phyloP scores from a whole-genome alignment of 2,113 vertebrate genomes.

The Anguilla rostrata region DNA sequence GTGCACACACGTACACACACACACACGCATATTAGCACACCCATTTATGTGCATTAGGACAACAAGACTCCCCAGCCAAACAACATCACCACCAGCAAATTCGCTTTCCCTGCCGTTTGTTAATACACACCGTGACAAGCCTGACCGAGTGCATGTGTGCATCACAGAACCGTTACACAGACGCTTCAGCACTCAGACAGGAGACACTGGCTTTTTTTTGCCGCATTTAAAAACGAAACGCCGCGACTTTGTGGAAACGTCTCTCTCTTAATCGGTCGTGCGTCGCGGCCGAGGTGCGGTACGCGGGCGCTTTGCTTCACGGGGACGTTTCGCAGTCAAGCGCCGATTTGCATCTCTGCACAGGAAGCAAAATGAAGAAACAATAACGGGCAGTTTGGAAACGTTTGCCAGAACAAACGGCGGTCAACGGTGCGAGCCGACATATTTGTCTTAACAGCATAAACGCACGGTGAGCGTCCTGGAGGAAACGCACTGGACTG shows the following conservation, averaged over 20 bases:
- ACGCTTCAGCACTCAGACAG: constrained; percentile 52
- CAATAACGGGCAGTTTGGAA: background rate
- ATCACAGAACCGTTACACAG: constrained; percentile 64
- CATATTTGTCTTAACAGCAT: background rate
- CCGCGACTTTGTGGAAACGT: background rate
- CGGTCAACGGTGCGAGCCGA: background rate
- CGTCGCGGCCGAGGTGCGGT: background rate
- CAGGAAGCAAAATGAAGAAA: background rate
- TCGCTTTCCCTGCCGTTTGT: constrained; percentile 37
- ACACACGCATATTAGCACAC: constrained; percentile 9
- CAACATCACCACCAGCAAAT: constrained; percentile 35
- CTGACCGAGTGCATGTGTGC: constrained; percentile 21
- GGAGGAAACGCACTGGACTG: constrained; percentile 11
- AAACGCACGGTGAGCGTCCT: background rate
- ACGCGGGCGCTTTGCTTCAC: background rate
- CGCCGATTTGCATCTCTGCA: background rate
- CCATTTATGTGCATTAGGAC: constrained; percentile 44
- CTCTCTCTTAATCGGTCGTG: background rate
- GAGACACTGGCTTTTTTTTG: constrained; percentile 56
- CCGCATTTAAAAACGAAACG: constrained; percentile 39
- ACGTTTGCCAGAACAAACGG: background rate
- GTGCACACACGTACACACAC: background rate
- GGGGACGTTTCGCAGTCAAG: background rate
- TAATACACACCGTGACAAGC: constrained; percentile 54
- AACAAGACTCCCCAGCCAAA: constrained; percentile 37